Evolutionary conservation across 2,888 invertebrate species (phyloP).

Genomic region (Polyommatus iphigenia): DNA sequence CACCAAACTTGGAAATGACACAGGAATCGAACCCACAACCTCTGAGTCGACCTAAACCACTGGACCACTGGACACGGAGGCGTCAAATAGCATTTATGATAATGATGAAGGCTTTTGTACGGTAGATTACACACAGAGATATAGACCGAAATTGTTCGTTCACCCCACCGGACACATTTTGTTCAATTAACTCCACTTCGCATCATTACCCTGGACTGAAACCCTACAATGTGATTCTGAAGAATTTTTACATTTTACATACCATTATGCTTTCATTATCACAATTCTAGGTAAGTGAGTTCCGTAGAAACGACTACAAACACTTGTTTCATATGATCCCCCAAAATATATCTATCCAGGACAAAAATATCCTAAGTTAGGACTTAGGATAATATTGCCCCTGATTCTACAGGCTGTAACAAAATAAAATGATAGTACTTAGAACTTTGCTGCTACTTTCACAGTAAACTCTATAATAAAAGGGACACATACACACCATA

Average conservation of each 20-base stretch:
- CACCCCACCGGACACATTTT: background rate
- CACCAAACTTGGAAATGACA: background rate
- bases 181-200: conserved; percentile 8
- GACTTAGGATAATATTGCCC: no score
- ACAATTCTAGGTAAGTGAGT: background rate
- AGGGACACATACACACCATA: no score
- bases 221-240: background rate
- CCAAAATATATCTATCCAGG: no score
- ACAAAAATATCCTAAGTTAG: no score
- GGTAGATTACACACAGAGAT: conserved; percentile 2
- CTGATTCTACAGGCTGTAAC: no score
- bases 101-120: background rate
- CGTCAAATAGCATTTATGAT: background rate
- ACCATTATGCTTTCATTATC: background rate
- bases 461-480: no score
- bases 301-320: background rate
- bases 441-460: no score
- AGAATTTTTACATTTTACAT: background rate
- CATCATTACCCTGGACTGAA: background rate
- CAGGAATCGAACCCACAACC: no score
- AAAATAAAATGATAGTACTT: no score
- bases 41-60: background rate
- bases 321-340: background rate
- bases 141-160: conserved; percentile 2
- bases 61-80: background rate